phyloP scores from a whole-genome alignment of 1,140 invertebrate species.

The Trissolcus basalis region DNA sequence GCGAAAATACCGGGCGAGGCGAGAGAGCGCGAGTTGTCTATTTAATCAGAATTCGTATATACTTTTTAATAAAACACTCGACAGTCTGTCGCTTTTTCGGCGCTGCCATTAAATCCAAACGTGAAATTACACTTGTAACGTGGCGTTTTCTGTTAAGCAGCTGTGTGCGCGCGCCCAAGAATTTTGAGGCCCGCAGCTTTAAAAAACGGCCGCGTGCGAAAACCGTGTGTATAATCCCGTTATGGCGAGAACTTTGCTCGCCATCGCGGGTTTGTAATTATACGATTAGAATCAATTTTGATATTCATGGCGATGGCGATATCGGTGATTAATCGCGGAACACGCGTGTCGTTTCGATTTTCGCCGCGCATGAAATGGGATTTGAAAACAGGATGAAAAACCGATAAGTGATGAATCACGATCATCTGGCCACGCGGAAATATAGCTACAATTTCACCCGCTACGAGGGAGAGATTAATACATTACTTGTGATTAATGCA shows the following conservation, averaged over 20 bases:
- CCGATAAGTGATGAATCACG: constrained; percentile 41
- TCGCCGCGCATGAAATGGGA: constrained; percentile 9
- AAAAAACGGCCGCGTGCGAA: no score
- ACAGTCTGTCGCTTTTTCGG: constrained; percentile 1
- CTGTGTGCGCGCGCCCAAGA: no score
- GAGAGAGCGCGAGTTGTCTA: constrained; percentile 14
- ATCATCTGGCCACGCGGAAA: constrained; percentile 24
- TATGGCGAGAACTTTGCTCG: no score
- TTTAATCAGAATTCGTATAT: constrained; percentile 16
- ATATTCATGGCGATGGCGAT: constrained; percentile 57
- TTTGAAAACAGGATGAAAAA: constrained; percentile 12
- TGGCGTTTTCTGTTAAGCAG: no score
- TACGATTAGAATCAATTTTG: constrained; percentile 58
- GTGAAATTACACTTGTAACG: no score
- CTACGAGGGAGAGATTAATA: constrained; percentile 27
- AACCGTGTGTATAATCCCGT: no score
- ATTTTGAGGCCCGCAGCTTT: constrained; percentile 28
- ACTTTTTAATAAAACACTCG: constrained; percentile 20
- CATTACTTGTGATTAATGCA: constrained; percentile 21
- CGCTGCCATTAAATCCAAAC: neutral
- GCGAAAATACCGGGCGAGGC: constrained; percentile 6
- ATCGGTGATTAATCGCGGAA: constrained; percentile 49
- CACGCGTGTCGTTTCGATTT: constrained; percentile 36
- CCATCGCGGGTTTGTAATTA: constrained; percentile 34
- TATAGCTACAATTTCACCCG: constrained; percentile 25